A percentile compares a stretch with the other conserved stretches of the same genome.
Conservation (phyloP, 2,888 invertebrate genomes). For the Hololepta plana region DNA sequence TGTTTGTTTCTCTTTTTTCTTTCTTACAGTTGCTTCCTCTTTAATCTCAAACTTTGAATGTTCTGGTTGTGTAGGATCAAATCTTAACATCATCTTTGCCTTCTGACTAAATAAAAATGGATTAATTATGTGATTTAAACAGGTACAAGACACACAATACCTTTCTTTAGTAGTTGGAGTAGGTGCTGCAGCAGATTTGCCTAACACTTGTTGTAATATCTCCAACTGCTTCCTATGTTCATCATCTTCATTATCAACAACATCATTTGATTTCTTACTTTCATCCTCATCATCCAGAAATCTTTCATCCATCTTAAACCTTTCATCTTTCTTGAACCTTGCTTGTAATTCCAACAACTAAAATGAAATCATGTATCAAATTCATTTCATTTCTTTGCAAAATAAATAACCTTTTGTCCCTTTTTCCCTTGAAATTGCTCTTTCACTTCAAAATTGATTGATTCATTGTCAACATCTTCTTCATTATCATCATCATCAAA, state of each 20-base stretch:
- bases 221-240: constrained; percentile 29
- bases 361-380: too few relatives aligned
- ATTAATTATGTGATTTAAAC: too few relatives aligned
- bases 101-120: too few relatives aligned
- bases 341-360: constrained; percentile 54
- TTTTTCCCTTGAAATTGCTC: constrained; percentile 47
- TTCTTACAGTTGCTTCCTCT: constrained; percentile 16
- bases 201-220: constrained; percentile 28
- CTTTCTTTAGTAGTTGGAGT: neutral
- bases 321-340: constrained; percentile 53
- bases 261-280: constrained; percentile 12
- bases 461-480: constrained; percentile 33
- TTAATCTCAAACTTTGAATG: constrained; percentile 42
- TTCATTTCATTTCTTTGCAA: too few relatives aligned
- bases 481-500: constrained; percentile 25
- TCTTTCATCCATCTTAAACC: constrained; percentile 56
- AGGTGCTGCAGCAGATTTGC: constrained; percentile 14
- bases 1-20: constrained; percentile 13
- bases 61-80: constrained; percentile 46
- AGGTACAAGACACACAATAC: too few relatives aligned
- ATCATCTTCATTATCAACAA: constrained; percentile 1
- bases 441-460: constrained; percentile 41
- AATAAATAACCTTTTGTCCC: constrained; percentile 38
- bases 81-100: constrained; percentile 33
- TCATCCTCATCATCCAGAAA: constrained; percentile 39